Evolutionary conservation across 2,888 invertebrate species (phyloP), one percentile per base, ranked within the genome.

Genomic region (Opisthograptis luteolata): DNA sequence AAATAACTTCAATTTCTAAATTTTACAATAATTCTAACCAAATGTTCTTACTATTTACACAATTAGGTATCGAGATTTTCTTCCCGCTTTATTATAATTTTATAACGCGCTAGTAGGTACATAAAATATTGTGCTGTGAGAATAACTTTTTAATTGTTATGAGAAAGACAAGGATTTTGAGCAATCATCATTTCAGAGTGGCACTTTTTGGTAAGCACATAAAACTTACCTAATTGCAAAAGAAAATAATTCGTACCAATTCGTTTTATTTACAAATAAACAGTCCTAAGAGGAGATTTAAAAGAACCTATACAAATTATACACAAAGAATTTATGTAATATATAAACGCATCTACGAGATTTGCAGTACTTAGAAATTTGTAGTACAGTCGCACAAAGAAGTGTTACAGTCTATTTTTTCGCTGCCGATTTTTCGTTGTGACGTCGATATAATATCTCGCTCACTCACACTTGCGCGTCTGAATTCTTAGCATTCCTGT

Each of bases 31-130:
- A 71, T 68, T 63, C 57, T 60, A 69, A 66, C 68, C 69, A 76
- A 72, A 24, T 1, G 1, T 10, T 40, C 56, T 66, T 69, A 70
- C 63, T 80, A 80, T 81, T 76, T 81, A 83, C 80, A 70, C n/a
- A n/a, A n/a, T n/a, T n/a, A n/a, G n/a, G n/a, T 40, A 8, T 17
- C 1, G 24, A 25, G 7, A 37, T 25, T 9, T 3, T n/a, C 9
- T 10, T 13, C 8, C 10, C 8, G 15, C 15, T 2, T 24, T 17
- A 14, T 24, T n/a, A 32, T 8, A 19, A 19, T 28, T 27, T 10
- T 6, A 8, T 32, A 32, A 19, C 12, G 14, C 9, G 24, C 24
- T 34, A n/a, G n/a, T n/a, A n/a, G n/a, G n/a, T n/a, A n/a, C n/a
- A n/a, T 34, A 12, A 20, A 20, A 32, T 14, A 9, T 12, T 20